Percentiles rank a stretch among this genome's conserved stretches.
phyloP scores from a whole-genome alignment of 2,888 invertebrate species.

The Archips xylosteana region DNA sequence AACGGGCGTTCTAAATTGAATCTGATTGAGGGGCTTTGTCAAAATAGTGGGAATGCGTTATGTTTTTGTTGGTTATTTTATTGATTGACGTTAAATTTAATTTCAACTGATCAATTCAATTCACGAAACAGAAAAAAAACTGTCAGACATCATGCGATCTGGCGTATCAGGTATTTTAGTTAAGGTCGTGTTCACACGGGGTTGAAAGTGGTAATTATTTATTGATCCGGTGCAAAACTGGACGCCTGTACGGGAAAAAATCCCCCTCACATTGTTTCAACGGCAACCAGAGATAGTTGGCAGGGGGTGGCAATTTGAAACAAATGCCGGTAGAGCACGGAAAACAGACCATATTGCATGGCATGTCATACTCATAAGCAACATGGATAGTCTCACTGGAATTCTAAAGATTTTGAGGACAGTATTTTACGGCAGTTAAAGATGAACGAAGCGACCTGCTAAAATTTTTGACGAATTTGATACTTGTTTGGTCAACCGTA shows the following conservation, averaged over 20 bases:
- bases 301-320: conserved; percentile 4
- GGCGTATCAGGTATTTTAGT: conserved; percentile 35
- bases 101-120: conserved; percentile 41
- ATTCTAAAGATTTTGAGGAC: neutral
- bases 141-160: conserved; percentile 37
- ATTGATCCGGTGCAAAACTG: conserved; percentile 74
- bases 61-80: conserved; percentile 45
- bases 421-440: neutral
- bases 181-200: conserved; percentile 76
- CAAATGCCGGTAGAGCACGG: neutral
- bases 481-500: conserved; percentile 28
- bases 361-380: neutral
- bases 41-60: conserved; percentile 54
- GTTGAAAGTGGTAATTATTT: conserved; percentile 67
- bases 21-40: conserved; percentile 67
- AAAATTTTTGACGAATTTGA: neutral
- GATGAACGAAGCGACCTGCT: neutral
- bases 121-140: conserved; percentile 28
- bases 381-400: neutral
- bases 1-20: conserved; percentile 70
- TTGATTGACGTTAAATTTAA: conserved; percentile 46
- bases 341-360: neutral
- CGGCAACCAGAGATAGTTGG: conserved; percentile 42
- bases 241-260: conserved; percentile 54
- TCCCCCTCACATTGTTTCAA: conserved; percentile 66